These are phyloP conservation scores for Probaryconus sp. DNA, from an alignment of 1,140 invertebrate species.

Conservation along the genomic window DNA sequence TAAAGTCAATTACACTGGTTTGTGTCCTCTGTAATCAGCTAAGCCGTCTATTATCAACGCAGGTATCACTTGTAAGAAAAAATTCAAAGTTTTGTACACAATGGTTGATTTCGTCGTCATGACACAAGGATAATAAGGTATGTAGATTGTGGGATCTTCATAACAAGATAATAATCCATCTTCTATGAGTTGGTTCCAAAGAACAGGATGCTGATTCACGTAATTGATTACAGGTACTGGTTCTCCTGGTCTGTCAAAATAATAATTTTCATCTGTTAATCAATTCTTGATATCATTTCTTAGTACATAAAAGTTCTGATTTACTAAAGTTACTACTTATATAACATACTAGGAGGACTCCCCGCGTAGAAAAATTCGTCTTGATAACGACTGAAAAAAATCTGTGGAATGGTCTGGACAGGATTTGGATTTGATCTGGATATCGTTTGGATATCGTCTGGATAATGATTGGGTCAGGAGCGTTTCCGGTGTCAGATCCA, in stretches of 20 bases:
- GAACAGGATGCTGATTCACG: slow-evolving; percentile 82
- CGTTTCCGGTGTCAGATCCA: too few relatives aligned
- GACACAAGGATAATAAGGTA: slow-evolving; percentile 81
- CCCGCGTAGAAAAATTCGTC: too few relatives aligned
- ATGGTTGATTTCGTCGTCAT: slow-evolving; percentile 77
- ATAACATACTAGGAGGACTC: background rate
- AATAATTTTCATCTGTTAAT: background rate
- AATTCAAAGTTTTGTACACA: slow-evolving; percentile 76
- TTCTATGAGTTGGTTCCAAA: slow-evolving; percentile 81
- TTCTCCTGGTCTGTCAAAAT: slow-evolving; percentile 64
- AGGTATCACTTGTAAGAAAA: slow-evolving; percentile 82
- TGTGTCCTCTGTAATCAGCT: slow-evolving; percentile 79
- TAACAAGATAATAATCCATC: slow-evolving; percentile 76
- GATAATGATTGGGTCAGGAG: too few relatives aligned
- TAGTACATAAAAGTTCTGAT: background rate
- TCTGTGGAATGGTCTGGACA: too few relatives aligned
- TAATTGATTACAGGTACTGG: slow-evolving; percentile 85
- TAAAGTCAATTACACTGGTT: slow-evolving; percentile 80
- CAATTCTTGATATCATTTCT: background rate
- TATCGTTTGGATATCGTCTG: too few relatives aligned
- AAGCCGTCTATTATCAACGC: slow-evolving; percentile 81
- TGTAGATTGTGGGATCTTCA: slow-evolving; percentile 78
- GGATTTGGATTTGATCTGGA: too few relatives aligned
- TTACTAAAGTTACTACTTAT: background rate
- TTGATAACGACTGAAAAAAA: too few relatives aligned